Evolutionary conservation across 2,797 vertebrate species (phyloP).

Genomic region (Avahi laniger): DNA sequence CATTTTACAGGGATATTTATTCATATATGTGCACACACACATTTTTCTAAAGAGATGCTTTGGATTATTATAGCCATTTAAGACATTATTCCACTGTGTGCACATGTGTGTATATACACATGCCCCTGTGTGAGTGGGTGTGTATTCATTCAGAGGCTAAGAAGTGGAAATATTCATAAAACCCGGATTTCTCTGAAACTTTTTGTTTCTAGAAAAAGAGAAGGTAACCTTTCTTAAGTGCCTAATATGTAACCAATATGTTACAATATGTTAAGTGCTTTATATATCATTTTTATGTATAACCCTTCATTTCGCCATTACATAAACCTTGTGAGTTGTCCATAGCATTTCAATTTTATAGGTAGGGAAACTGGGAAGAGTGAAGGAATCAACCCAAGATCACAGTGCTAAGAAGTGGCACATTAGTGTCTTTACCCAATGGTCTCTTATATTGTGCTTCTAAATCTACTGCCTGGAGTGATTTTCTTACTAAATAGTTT

Average conservation of each 20-base stretch:
- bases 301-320: background rate
- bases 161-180: background rate
- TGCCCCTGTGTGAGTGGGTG: background rate
- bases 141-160: background rate
- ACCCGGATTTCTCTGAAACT: background rate
- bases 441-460: background rate
- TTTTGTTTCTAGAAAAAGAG: background rate
- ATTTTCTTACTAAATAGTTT: background rate
- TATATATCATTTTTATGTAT: background rate
- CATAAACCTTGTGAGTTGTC: background rate
- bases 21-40: background rate
- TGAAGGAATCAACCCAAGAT: constrained; percentile 17
- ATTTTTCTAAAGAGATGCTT: constrained; percentile 2
- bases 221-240: background rate
- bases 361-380: background rate
- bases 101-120: background rate
- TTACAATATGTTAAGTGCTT: background rate
- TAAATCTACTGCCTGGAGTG: background rate
- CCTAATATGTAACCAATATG: background rate
- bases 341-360: background rate
- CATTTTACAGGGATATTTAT: background rate
- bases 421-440: background rate
- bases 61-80: background rate
- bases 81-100: background rate
- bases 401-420: background rate